A percentile compares a stretch with the other conserved stretches of the same genome.
phyloP scores from a whole-genome alignment of 2,797 vertebrate genomes.

The Lophura swinhoii region DNA sequence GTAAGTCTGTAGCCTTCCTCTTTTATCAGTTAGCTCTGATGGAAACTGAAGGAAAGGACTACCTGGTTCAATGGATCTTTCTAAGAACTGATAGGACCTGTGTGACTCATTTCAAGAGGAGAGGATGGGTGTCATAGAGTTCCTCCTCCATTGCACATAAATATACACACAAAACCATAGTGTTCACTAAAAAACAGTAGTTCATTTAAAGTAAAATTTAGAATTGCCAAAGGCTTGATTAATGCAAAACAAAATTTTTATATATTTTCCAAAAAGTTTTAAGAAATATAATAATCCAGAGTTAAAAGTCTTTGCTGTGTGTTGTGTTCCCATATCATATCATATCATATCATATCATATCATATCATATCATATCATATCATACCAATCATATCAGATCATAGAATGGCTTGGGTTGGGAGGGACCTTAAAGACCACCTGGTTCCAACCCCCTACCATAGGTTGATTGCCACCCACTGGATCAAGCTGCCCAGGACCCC shows the following conservation, averaged over 20 bases:
- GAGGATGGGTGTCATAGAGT: not conserved
- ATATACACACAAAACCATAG: not conserved
- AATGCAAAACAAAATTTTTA: not conserved
- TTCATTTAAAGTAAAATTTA: not conserved
- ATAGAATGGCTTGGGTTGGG: not conserved
- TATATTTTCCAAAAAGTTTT: not conserved
- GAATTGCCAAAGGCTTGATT: not conserved
- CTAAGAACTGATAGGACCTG: rapidly evolving
- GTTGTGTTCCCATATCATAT: not conserved
- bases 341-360: too few species aligned
- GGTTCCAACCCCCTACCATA: too few species aligned
- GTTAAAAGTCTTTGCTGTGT: not conserved
- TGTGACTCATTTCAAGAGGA: not conserved
- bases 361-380: too few species aligned
- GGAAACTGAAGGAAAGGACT: not conserved
- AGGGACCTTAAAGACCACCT: too few species aligned
- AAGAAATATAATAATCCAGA: not conserved
- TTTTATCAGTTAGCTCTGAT: not conserved
- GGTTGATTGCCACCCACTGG: not conserved
- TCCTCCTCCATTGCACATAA: not conserved
- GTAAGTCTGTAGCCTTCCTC: not conserved
- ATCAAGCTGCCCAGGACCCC: not conserved
- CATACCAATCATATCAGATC: too few species aligned
- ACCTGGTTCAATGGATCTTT: not conserved
- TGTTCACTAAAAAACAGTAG: not conserved